Evolutionary conservation across 2,113 vertebrate genomes (phyloP), one percentile per base, ranked within the genome.

Genomic region (Chionodraco myersi): DNA sequence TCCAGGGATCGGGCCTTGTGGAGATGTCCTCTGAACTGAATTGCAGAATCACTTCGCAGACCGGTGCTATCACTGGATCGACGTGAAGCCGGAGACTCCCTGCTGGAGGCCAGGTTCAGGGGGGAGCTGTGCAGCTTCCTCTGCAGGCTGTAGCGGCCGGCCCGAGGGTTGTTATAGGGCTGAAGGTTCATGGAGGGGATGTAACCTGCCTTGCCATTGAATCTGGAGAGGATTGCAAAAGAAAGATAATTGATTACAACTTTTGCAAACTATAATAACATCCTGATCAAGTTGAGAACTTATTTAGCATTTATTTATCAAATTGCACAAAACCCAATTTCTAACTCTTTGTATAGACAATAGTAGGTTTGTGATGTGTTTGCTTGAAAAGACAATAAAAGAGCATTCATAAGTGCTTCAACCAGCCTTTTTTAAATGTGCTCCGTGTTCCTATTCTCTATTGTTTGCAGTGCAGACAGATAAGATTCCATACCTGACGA

Each of bases 101-200:
- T 80, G 61, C 8, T 15, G 75, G 60, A 12, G 16, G 72, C 18
- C 63, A 96, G 91, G 88, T 90, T 95, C 0, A 94, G 89, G 3
- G 81, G 91, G 88, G 95, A 96, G 62, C 49, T 2, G 0, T 89
- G 82, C 13, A 95, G 72, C 34, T 92, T 84, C 0, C 65, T 83
- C 61, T 93, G 86, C 18, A 93, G 52, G 49, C 44, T 89, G 71
- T 92, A 93, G 3, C 96, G 89, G 51, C 93, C 93, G 23, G 87
- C 80, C 54, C 94, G 94, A 0, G 96, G 96, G 76, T 96, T 96
- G 88, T 73, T 94, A 91, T 96, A 97, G 0, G 95, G 95, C 69
- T 95, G 94, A 14, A 97, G 95, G 83, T 94, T 96, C 92, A 97
- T 93, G 45, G 96, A 95, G 0, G 98, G 97, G 5, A 98, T 82